Evolutionary conservation across 2,888 invertebrate species (phyloP).

Genomic region (Trichopoda pennipes): DNA sequence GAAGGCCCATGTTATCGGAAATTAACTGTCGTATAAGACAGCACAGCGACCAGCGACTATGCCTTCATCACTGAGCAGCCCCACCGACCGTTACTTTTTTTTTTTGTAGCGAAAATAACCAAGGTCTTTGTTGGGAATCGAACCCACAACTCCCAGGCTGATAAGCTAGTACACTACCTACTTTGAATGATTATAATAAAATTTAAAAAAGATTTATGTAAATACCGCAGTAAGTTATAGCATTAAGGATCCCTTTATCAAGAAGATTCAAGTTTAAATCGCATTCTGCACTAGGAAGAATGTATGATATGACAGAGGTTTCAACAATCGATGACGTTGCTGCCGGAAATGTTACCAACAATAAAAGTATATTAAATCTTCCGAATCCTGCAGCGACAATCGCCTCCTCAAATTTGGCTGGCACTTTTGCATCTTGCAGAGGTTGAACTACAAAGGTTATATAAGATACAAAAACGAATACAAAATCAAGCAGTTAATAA

Average conservation of each 20-base stretch:
- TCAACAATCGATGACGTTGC: constrained; percentile 87
- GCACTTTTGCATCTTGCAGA: constrained; percentile 39
- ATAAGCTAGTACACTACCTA: too few species aligned
- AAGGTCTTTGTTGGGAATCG: too few species aligned
- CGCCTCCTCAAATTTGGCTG: constrained; percentile 86
- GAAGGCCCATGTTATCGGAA: too few species aligned
- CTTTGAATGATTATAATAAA: neutral
- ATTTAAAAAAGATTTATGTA: neutral
- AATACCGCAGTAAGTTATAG: constrained; percentile 87
- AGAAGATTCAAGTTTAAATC: constrained; percentile 85
- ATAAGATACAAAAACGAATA: too few species aligned
- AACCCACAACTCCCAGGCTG: too few species aligned
- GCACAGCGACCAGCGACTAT: too few species aligned
- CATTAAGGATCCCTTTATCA: constrained; percentile 87
- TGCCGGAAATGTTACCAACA: constrained; percentile 84
- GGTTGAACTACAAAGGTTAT: constrained; percentile 6
- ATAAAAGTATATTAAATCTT: constrained; percentile 85
- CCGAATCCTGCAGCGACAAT: constrained; percentile 87
- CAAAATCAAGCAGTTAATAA: too few species aligned
- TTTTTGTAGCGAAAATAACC: too few species aligned
- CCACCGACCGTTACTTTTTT: too few species aligned
- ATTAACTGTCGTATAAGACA: too few species aligned
- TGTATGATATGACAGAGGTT: constrained; percentile 87
- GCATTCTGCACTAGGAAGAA: constrained; percentile 88
- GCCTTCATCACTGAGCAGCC: too few species aligned